phyloP scores from a whole-genome alignment of 2,888 invertebrate species.

The Napeogenes inachia region DNA sequence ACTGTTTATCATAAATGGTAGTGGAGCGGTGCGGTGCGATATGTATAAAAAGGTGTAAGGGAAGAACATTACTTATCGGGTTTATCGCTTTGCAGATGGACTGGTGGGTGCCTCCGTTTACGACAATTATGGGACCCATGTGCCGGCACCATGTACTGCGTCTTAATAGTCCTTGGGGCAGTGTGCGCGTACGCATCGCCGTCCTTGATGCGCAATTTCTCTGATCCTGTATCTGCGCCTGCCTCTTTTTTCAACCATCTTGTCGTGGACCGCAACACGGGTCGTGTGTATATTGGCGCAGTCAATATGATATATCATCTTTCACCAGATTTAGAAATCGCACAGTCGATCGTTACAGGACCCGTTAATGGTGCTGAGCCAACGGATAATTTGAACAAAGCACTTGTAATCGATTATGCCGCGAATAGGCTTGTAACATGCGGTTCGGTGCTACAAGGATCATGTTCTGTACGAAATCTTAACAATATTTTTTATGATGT shows the following conservation, averaged over 20 bases:
- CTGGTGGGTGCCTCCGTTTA: constrained; percentile 56
- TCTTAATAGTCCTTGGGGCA: constrained; percentile 77
- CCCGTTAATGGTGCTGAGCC: constrained; percentile 92
- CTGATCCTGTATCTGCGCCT: constrained; percentile 79
- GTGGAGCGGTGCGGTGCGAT: constrained; percentile 71
- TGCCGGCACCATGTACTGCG: constrained; percentile 75
- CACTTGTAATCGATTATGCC: constrained; percentile 94
- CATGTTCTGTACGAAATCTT: constrained; percentile 91
- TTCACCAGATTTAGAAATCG: constrained; percentile 89
- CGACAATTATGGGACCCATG: constrained; percentile 73
- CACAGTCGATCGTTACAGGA: constrained; percentile 88
- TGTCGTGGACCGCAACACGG: constrained; percentile 93
- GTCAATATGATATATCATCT: constrained; percentile 95
- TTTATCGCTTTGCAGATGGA: constrained; percentile 75
- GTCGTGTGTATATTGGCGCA: constrained; percentile 91
- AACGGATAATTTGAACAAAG: constrained; percentile 95
- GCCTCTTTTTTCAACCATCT: constrained; percentile 90
- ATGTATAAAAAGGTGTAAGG: constrained; percentile 57
- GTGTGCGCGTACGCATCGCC: constrained; percentile 76
- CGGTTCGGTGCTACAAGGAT: constrained; percentile 93
- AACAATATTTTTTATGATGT: constrained; percentile 90
- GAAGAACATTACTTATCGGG: constrained; percentile 66
- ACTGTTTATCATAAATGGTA: constrained; percentile 32
- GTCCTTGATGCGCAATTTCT: constrained; percentile 83
- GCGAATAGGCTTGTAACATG: constrained; percentile 93